Conservation (phyloP, 2,113 vertebrate species). For the Chloroceryle aenea region DNA sequence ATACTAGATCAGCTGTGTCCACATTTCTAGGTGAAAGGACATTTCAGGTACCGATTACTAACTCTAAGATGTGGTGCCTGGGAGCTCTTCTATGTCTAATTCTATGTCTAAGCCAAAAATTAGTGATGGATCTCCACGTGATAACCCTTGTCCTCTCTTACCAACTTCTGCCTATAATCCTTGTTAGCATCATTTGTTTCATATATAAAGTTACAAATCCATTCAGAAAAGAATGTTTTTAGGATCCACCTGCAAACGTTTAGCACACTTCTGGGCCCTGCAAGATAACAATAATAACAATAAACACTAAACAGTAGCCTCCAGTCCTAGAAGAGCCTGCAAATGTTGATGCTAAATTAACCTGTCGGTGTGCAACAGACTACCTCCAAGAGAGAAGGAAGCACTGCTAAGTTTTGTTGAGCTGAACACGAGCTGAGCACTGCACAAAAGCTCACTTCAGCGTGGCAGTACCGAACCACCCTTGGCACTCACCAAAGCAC, state of each 20-base stretch:
- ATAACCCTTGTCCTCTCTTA: not conserved
- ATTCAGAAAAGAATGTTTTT: not conserved
- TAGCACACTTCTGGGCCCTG: not conserved
- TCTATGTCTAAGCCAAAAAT: not conserved
- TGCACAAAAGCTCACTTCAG: not conserved
- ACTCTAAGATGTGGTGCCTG: not conserved
- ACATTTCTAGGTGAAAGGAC: not conserved
- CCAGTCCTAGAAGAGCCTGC: not conserved
- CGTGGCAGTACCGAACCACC: not conserved
- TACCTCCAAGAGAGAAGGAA: not conserved
- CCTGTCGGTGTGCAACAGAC: not conserved
- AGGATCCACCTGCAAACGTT: not conserved
- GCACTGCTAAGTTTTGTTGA: not conserved
- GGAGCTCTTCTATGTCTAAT: no score
- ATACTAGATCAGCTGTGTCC: not conserved
- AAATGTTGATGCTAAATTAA: slow-evolving; percentile 1
- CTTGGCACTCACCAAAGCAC: slow-evolving; percentile 21
- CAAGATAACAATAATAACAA: not conserved
- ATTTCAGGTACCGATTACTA: not conserved
- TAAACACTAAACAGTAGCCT: not conserved
- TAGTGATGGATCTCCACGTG: not conserved
- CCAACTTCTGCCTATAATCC: not conserved
- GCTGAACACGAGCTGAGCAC: not conserved
- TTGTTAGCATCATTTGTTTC: not conserved
- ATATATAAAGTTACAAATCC: not conserved